These are phyloP conservation scores for Erpornis zantholeuca DNA, from an alignment of 2,113 vertebrate genomes.

Conservation along the genomic window DNA sequence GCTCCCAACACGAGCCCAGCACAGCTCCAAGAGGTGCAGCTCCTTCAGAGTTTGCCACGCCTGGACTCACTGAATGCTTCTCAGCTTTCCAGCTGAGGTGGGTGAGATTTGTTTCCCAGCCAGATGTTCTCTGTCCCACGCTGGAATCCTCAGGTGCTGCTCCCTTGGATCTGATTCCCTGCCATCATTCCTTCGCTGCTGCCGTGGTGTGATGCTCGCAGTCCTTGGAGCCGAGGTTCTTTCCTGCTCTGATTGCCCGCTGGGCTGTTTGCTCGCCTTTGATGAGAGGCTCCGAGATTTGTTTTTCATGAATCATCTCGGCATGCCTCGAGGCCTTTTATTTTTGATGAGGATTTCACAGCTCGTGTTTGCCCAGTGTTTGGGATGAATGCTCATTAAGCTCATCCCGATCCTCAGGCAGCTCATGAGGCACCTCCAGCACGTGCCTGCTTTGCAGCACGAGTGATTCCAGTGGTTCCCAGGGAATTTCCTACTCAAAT, in stretches of 20 bases:
- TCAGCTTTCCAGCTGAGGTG: neutral
- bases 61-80: neutral
- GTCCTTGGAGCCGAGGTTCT: neutral
- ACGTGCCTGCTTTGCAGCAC: neutral
- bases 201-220: neutral
- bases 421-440: neutral
- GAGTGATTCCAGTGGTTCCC: neutral
- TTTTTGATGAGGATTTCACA: slow-evolving; percentile 2
- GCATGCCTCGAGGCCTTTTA: neutral
- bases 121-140: neutral
- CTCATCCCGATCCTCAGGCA: neutral
- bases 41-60: neutral
- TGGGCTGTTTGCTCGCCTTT: neutral
- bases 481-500: neutral
- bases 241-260: neutral
- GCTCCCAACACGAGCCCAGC: neutral
- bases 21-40: neutral
- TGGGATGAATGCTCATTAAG: neutral
- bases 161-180: neutral
- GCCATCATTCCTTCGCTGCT: neutral
- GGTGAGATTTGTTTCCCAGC: neutral
- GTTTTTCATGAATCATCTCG: neutral
- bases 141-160: neutral
- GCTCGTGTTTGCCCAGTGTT: neutral
- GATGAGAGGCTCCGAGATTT: neutral